Percentiles rank a stretch among this genome's conserved stretches.
These are phyloP conservation scores for Neoscelio sp. DNA, from an alignment of 2,888 invertebrate species.

Conservation along the genomic window DNA sequence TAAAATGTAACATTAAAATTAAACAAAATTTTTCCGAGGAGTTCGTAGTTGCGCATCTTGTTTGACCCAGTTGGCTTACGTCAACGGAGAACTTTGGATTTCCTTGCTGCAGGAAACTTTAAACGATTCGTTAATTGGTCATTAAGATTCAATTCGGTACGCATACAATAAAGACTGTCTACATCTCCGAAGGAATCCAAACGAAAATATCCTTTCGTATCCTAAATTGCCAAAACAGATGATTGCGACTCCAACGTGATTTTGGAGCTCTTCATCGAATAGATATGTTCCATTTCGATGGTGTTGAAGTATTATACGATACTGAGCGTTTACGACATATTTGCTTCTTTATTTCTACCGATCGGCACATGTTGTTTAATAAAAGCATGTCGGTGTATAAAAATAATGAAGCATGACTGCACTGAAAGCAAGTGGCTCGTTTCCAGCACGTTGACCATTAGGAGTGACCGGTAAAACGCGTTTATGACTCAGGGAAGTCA, in stretches of 20 bases:
- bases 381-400: constrained; percentile 34
- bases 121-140: constrained; percentile 57
- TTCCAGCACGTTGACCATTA: constrained; percentile 28
- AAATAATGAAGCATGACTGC: constrained; percentile 56
- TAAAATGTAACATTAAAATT: constrained; percentile 44
- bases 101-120: constrained; percentile 34
- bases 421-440: constrained; percentile 49
- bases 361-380: constrained; percentile 44
- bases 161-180: constrained; percentile 17
- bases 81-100: constrained; percentile 37
- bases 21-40: constrained; percentile 41
- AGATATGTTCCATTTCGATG: constrained; percentile 27
- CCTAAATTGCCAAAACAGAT: constrained; percentile 31
- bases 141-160: constrained; percentile 56
- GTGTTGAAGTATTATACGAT: constrained; percentile 21
- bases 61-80: constrained; percentile 43
- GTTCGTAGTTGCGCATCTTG: constrained; percentile 19
- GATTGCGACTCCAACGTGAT: constrained; percentile 2
- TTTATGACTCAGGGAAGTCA: constrained; percentile 16
- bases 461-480: constrained; percentile 44
- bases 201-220: constrained; percentile 13
- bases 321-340: constrained; percentile 45
- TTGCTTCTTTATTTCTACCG: constrained; percentile 34
- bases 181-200: background rate
- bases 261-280: constrained; percentile 21